phyloP scores from a whole-genome alignment of 1,140 invertebrate genomes.

The Pseudomyrmex gracilis region DNA sequence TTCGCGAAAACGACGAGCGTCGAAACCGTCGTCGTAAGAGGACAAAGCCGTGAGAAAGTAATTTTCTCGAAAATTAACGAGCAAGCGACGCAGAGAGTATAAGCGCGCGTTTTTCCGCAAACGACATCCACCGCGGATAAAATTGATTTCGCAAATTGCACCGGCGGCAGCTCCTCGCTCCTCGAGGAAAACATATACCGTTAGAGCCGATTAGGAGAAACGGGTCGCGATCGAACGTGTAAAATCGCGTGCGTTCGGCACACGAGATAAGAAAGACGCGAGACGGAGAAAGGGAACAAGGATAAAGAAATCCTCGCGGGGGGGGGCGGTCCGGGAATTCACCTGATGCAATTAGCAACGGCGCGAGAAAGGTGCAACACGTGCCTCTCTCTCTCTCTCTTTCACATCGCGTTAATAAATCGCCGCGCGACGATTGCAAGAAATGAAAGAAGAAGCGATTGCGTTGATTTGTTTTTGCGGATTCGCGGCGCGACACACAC shows the following conservation, averaged over 20 bases:
- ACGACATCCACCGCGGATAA: constrained; percentile 4
- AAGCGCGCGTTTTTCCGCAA: too few relatives aligned
- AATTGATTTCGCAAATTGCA: constrained; percentile 37
- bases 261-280: constrained; percentile 52
- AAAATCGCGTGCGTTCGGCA: constrained; percentile 36
- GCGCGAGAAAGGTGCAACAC: constrained; percentile 52
- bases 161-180: not conserved
- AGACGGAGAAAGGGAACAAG: not conserved
- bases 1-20: not conserved
- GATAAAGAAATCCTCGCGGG: constrained; percentile 38
- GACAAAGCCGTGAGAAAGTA: constrained; percentile 7
- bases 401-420: constrained; percentile 23
- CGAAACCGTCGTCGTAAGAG: too few relatives aligned
- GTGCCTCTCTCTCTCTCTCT: not conserved
- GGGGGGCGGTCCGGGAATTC: constrained; percentile 41
- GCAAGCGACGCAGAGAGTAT: not conserved
- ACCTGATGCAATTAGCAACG: constrained; percentile 61
- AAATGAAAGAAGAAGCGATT: not conserved
- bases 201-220: constrained; percentile 48
- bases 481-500: constrained; percentile 3
- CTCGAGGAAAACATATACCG: constrained; percentile 35
- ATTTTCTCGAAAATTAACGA: constrained; percentile 14
- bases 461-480: constrained; percentile 8
- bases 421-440: not conserved
- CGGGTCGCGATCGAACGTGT: constrained; percentile 45